Evolutionary conservation across 2,888 invertebrate genomes (phyloP).

Genomic region (Clusia tigrina): DNA sequence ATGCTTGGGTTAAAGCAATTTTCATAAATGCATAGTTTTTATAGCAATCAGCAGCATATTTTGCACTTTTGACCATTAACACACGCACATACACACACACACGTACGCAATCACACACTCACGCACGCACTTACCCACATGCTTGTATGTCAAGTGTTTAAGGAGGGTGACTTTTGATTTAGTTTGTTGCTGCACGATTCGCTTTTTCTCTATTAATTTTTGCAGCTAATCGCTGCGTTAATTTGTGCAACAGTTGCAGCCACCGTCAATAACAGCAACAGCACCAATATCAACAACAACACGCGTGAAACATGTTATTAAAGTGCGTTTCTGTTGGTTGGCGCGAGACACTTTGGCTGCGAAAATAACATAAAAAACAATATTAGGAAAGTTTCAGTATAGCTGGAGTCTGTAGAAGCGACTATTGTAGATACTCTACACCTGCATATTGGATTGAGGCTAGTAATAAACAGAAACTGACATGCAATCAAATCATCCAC

Average conservation of each 20-base stretch:
- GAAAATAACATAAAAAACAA: too few species aligned
- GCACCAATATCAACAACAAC: neutral
- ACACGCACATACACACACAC: neutral
- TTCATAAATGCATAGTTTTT: constrained; percentile 1
- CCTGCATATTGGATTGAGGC: too few species aligned
- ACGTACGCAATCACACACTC: too few species aligned
- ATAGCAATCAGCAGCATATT: neutral
- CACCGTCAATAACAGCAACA: neutral
- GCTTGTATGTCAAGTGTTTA: neutral
- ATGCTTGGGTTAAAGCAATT: neutral
- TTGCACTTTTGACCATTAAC: neutral
- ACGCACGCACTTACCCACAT: too few species aligned
- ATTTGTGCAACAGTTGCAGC: neutral
- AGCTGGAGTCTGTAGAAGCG: too few species aligned
- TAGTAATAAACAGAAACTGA: too few species aligned
- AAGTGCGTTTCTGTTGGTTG: neutral
- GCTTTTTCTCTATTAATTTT: too few species aligned
- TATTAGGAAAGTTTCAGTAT: too few species aligned
- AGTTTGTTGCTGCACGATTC: too few species aligned
- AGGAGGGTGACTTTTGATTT: neutral
- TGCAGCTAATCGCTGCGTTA: constrained; percentile 2
- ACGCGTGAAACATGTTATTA: neutral
- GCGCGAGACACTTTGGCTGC: constrained; percentile 4
- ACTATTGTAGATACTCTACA: too few species aligned
- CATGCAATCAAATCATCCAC: too few species aligned